phyloP scores from a whole-genome alignment of 2,888 invertebrate species.

The Hypena proboscidalis region DNA sequence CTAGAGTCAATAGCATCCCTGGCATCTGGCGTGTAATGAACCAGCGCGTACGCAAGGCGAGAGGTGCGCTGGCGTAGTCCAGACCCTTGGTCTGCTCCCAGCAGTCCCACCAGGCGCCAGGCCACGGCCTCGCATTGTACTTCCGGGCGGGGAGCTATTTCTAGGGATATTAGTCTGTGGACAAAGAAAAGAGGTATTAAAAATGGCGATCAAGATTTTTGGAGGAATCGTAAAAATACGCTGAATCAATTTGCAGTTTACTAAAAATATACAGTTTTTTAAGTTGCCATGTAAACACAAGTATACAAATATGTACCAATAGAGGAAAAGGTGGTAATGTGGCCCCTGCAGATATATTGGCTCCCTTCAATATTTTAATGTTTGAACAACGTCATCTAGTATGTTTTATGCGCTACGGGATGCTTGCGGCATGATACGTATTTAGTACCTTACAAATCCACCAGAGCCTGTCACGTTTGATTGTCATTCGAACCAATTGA shows the following conservation, averaged over 20 bases:
- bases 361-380: too few relatives aligned
- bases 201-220: not conserved
- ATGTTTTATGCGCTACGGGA: too few relatives aligned
- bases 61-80: constrained; percentile 87
- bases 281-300: not conserved
- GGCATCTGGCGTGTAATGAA: constrained; percentile 87
- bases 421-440: too few relatives aligned
- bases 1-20: constrained; percentile 88
- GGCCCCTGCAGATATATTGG: too few relatives aligned
- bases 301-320: not conserved
- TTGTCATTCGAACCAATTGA: too few relatives aligned
- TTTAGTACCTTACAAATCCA: too few relatives aligned
- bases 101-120: constrained; percentile 93
- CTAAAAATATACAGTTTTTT: too few relatives aligned
- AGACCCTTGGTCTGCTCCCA: constrained; percentile 85
- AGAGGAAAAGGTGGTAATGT: too few relatives aligned
- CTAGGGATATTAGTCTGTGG: constrained; percentile 70
- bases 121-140: constrained; percentile 92
- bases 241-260: not conserved
- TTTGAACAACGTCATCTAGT: too few relatives aligned
- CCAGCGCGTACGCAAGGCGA: constrained; percentile 85
- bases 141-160: constrained; percentile 86
- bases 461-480: too few relatives aligned
- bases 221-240: too few relatives aligned
- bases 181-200: constrained; percentile 1